Evolutionary conservation across 2,113 vertebrate species (phyloP), one percentile per base, ranked within the genome.

Genomic region (Daubentonia madagascariensis): DNA sequence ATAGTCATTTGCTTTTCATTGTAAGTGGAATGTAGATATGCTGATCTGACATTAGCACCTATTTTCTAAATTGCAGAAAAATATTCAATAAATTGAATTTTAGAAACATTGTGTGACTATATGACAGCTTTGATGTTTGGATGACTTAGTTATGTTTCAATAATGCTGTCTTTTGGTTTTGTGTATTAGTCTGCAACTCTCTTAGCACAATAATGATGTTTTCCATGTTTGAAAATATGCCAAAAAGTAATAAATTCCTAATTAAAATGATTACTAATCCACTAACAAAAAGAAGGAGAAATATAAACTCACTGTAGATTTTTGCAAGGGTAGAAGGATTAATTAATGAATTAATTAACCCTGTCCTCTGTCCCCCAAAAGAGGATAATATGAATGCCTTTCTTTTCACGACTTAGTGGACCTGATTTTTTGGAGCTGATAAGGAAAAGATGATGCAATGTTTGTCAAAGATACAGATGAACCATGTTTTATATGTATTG

Each of bases 181-280:
- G 30, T 87, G 28, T 85, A 11, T 95, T 85, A 68, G 40, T 90
- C 30, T 87, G 8, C 6, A 79, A 48, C 70, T 92, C 80, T 78
- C 67, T 92, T 43, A 91, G 40, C 2, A 94, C 35, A 95, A 72
- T 80, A 35, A 81, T 76, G 18, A 79, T 79, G 32, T 61, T 95
- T 92, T 45, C 89, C 40, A n/a, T 75, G 54, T 85, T 93, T 94
- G 52, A 94, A 93, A 95, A 81, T 80, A 35, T 95, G 32, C 70
- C 76, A 59, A 8, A 70, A 92, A 57, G n/a, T 45, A 80, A 70
- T 52, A 61, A 12, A 28, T 93, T 89, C 85, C 50, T 91, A 88
- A 85, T 85, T 80, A 91, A 59, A 50, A 72, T 65, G 18, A 67
- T 97, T 91, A 65, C 37, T 85, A 85, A 79, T 35, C 63, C 63